Evolutionary conservation across 2,113 vertebrate species (phyloP).

Genomic region (Leucosticte australis): DNA sequence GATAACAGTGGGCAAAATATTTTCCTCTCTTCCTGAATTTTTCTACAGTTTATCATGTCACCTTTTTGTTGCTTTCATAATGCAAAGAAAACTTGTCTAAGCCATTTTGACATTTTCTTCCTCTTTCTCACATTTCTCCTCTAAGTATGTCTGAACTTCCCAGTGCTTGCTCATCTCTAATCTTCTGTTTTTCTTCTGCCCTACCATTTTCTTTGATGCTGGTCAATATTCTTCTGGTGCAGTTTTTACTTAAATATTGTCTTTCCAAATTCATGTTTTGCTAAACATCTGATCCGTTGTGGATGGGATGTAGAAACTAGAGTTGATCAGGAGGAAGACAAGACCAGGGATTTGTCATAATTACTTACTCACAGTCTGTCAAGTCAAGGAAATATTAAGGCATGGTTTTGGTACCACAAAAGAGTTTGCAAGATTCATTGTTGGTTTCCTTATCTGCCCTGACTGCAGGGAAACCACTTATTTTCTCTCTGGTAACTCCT

Average conservation of each 20-base stretch:
- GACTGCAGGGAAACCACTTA: not conserved
- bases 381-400: not conserved
- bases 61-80: constrained; percentile 51
- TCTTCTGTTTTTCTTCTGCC: not conserved
- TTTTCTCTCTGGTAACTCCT: not conserved
- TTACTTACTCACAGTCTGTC: not conserved
- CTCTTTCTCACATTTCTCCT: constrained; percentile 36
- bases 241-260: not conserved
- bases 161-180: not conserved
- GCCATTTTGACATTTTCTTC: not conserved
- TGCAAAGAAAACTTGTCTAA: constrained; percentile 30
- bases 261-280: not conserved
- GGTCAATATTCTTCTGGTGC: not conserved
- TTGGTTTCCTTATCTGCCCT: not conserved
- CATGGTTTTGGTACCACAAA: accelerated
- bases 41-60: constrained; percentile 61
- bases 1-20: constrained; percentile 63
- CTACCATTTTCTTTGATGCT: not conserved
- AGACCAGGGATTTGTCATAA: not conserved
- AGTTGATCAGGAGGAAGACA: not conserved
- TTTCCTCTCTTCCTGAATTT: constrained; percentile 33
- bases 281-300: not conserved
- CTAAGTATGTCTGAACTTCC: not conserved
- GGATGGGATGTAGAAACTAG: not conserved
- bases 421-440: not conserved